A percentile compares a stretch with the other conserved stretches of the same genome.
These are phyloP conservation scores for Podarcis lilfordi DNA, from an alignment of 2,797 vertebrate genomes.

Conservation along the genomic window DNA sequence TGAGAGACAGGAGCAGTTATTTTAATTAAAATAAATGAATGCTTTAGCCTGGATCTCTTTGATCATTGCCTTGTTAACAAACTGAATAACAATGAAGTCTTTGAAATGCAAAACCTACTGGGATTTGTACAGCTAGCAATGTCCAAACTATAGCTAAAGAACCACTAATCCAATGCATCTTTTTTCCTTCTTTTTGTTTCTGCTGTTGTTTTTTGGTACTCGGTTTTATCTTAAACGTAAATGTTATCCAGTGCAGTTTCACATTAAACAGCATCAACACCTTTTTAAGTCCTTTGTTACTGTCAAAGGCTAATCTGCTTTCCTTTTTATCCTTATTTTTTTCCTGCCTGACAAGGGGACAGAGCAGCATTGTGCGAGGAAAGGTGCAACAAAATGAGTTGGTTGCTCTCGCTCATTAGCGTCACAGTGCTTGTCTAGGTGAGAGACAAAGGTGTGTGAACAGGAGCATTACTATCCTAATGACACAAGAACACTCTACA, in stretches of 20 bases:
- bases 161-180: constrained; percentile 37
- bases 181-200: neutral
- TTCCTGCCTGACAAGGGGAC: constrained; percentile 56
- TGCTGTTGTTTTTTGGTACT: constrained; percentile 46
- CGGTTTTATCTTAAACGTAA: constrained; percentile 61
- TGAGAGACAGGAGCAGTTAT: constrained; percentile 67
- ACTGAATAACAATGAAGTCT: constrained; percentile 71
- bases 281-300: constrained; percentile 52
- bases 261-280: constrained; percentile 55
- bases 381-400: constrained; percentile 41
- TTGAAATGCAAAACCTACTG: constrained; percentile 53
- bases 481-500: constrained; percentile 52
- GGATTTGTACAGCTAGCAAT: constrained; percentile 54
- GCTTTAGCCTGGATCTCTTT: constrained; percentile 65
- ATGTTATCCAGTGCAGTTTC: constrained; percentile 52
- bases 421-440: constrained; percentile 59
- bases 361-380: constrained; percentile 34
- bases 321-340: constrained; percentile 56
- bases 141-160: constrained; percentile 54
- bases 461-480: constrained; percentile 67
- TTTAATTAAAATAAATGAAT: constrained; percentile 77
- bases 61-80: constrained; percentile 72
- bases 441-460: constrained; percentile 62
- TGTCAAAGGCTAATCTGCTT: constrained; percentile 64
- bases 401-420: constrained; percentile 61